Conservation (phyloP, 2,113 vertebrate genomes). For the Coptodon bakossiorum region DNA sequence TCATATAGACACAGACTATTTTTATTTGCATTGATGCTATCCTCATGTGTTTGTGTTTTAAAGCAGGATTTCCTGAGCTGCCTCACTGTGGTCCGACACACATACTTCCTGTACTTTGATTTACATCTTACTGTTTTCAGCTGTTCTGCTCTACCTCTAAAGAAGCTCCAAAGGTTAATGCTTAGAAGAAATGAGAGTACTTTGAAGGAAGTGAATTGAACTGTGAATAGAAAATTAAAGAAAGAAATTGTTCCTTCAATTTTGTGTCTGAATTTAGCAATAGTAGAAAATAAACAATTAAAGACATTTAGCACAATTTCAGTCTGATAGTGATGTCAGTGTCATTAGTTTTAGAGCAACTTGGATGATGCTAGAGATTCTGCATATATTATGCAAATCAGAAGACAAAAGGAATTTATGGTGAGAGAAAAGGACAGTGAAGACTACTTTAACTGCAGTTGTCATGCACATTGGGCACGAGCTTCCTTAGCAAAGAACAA, state of each 20-base stretch:
- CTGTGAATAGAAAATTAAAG: background rate
- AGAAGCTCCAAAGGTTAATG: background rate
- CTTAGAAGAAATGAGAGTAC: rapidly evolving
- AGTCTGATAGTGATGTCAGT: rapidly evolving
- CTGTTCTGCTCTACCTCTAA: rapidly evolving
- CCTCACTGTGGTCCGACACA: background rate
- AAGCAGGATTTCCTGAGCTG: background rate
- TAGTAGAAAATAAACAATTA: no score
- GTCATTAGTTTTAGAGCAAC: no score
- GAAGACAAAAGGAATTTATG: background rate
- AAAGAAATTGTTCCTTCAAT: no score
- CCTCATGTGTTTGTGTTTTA: background rate
- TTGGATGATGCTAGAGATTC: no score
- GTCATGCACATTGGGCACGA: background rate
- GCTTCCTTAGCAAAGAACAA: background rate
- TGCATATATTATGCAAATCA: background rate
- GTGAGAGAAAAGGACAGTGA: background rate
- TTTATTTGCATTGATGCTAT: background rate
- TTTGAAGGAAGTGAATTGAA: background rate
- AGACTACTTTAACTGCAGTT: background rate
- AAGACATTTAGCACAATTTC: no score
- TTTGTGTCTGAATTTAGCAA: no score
- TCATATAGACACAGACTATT: background rate
- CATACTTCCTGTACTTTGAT: background rate
- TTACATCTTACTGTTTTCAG: background rate